Evolutionary conservation across 2,888 invertebrate species (phyloP), one percentile per base, ranked within the genome.

Genomic region (Onchidella celtica): DNA sequence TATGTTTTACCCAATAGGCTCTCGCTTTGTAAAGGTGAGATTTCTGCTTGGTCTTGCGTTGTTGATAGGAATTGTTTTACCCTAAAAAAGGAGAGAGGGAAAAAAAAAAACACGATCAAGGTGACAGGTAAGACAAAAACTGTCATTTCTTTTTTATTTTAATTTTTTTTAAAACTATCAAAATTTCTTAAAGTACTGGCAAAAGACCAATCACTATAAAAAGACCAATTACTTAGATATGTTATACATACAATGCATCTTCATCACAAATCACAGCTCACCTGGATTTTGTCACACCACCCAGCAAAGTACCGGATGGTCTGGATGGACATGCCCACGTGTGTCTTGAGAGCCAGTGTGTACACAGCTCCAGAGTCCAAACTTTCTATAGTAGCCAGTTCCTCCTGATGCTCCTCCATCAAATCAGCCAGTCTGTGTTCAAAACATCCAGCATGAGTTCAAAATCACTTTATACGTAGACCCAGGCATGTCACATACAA

Each of bases 241-340:
- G n/a, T n/a, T n/a, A n/a, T n/a, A n/a, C n/a, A n/a, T n/a, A n/a
- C n/a, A n/a, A n/a, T n/a, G n/a, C n/a, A n/a, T n/a, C n/a, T n/a
- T n/a, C n/a, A n/a, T n/a, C n/a, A n/a, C n/a, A n/a, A n/a, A n/a
- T n/a, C n/a, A n/a, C n/a, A n/a, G n/a, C 82, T 65, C 76, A 94
- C 94, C 90, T 97, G 97, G 79, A 98, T 98, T 93, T 99, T 99
- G 94, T 99, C 99, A 90, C 97, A 96, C 97, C 98, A 98, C 3
- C 98, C 98, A 3, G 98, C 98, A 93, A 97, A 99, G 93, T 99
- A 99, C 59, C 97, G 94, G 97, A 98, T 98, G 0, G 97, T 97
- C 91, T 98, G 98, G 74, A 99, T 97, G 24, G 98, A 98, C 99
- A 99, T 99, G 79, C 99, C 99, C 4, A 99, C 95, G 93, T 99